These are phyloP conservation scores for Otocyon megalotis DNA, from an alignment of 2,113 vertebrate genomes.

Conservation along the genomic window DNA sequence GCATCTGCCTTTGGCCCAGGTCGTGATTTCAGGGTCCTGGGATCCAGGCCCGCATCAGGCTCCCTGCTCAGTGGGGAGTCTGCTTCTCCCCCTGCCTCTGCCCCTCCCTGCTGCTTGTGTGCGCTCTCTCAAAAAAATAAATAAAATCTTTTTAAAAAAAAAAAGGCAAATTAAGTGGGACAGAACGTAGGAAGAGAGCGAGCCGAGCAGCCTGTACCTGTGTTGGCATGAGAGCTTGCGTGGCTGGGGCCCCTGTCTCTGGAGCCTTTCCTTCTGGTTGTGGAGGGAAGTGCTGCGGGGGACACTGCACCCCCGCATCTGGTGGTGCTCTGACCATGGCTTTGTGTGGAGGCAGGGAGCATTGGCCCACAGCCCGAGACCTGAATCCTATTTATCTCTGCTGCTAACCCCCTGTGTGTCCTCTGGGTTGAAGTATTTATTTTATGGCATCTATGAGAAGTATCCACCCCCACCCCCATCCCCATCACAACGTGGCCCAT, in stretches of 20 bases:
- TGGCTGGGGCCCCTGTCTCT: background rate
- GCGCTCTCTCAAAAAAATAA: background rate
- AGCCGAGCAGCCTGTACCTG: rapidly evolving
- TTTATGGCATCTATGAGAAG: background rate
- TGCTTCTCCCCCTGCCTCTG: background rate
- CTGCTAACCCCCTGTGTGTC: background rate
- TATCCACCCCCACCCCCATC: too few species aligned
- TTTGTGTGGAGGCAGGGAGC: background rate
- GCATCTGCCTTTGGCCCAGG: background rate
- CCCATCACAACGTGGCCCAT: background rate
- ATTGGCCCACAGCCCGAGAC: background rate
- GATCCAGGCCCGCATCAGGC: background rate
- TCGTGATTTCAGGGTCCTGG: background rate
- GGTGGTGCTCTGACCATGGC: background rate
- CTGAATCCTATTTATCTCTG: background rate
- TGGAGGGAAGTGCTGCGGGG: background rate
- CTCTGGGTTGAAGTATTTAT: background rate
- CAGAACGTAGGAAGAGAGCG: background rate
- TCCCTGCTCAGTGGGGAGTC: background rate
- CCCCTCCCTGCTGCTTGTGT: background rate
- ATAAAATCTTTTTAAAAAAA: background rate
- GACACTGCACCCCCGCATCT: background rate
- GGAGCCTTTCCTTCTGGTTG: too few species aligned
- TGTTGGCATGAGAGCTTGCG: rapidly evolving
- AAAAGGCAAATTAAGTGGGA: background rate